Evolutionary conservation across 1,140 invertebrate genomes (phyloP).

Genomic region (Drosophila quadrilineata): DNA sequence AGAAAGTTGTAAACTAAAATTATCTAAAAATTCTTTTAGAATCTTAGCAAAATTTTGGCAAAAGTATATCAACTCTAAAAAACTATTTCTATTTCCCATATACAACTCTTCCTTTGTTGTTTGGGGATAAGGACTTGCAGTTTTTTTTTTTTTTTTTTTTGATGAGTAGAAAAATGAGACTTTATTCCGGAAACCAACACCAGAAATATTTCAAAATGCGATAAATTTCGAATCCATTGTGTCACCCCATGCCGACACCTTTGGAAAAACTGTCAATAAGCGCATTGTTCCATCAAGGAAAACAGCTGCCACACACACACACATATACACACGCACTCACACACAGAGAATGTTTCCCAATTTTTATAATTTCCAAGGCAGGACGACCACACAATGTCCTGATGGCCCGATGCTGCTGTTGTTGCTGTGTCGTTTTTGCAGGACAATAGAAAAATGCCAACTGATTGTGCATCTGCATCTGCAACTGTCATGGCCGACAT

Average conservation of each 20-base stretch:
- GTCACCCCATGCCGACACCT: conserved; percentile 49
- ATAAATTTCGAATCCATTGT: conserved; percentile 50
- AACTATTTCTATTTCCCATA: too few relatives aligned
- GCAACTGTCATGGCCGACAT: conserved; percentile 67
- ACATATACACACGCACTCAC: background rate
- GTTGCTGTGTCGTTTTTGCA: conserved; percentile 7
- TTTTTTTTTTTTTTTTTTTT: too few relatives aligned
- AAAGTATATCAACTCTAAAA: too few relatives aligned
- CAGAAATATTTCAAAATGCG: conserved; percentile 37
- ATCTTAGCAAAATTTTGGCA: too few relatives aligned
- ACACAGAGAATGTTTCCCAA: conserved; percentile 7
- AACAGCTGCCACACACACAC: conserved; percentile 39
- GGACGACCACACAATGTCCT: conserved; percentile 44
- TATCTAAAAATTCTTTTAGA: too few relatives aligned
- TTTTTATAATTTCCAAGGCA: conserved; percentile 31
- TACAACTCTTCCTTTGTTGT: too few relatives aligned
- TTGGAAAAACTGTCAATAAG: conserved; percentile 72
- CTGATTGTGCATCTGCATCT: conserved; percentile 65
- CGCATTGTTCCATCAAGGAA: conserved; percentile 46
- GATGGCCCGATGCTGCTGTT: conserved; percentile 15
- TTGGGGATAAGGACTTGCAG: background rate
- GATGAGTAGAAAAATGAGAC: background rate
- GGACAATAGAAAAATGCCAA: conserved; percentile 36
- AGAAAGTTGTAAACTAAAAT: too few relatives aligned
- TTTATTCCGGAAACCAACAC: conserved; percentile 45